Base-by-base conservation (phyloP, 2,797 vertebrate genomes). In the Aplochiton taeniatus region DNA sequence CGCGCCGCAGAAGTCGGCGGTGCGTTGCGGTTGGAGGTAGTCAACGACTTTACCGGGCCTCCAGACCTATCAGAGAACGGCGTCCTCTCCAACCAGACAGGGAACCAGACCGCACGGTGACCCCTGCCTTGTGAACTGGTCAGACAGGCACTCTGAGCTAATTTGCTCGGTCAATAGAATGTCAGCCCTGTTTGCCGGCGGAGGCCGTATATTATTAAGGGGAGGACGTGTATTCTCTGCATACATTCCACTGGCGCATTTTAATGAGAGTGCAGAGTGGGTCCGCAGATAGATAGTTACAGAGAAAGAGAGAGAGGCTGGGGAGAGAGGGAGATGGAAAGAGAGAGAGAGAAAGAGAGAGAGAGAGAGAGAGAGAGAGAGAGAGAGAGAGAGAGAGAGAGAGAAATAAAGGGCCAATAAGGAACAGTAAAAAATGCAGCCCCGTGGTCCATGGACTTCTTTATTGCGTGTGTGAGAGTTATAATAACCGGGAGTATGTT, bases 91-190 rank as follows among this genome's bases (percentile, higher is more conserved):
- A 64, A 44, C 7, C 68, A 70, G 72, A 74, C 76, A 80, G 84
- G 80, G 88, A 85, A 85, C 84, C 82, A 87, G 79, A 84, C 84
- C 85, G 82, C 82, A 80, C 77, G 69, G 81, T 87, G 81, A 81
- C 88, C 84, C 82, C 81, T 12, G 46, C 70, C 79, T 80, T 74
- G 65, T 75, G 75, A 81, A 85, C 77, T 73, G 83, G 63, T 78
- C 59, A 75, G 82, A 83, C 59, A 75, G 82, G 84, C 76, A 82
- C 84, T 88, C 90, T 88, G 81, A 76, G 79, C 76, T 81, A 85
- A 89, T 90, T 88, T 87, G 61, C 76, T 61, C 63, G 57, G 68
- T 80, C 72, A 83, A 76, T 78, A 77, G 76, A 82, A 84, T 75
- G 63, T 72, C 73, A 74, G 73, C 59, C 70, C 19, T 76, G 71